Evolutionary conservation across 2,888 invertebrate species (phyloP), one percentile per base, ranked within the genome.

Genomic region (Phalera bucephala): DNA sequence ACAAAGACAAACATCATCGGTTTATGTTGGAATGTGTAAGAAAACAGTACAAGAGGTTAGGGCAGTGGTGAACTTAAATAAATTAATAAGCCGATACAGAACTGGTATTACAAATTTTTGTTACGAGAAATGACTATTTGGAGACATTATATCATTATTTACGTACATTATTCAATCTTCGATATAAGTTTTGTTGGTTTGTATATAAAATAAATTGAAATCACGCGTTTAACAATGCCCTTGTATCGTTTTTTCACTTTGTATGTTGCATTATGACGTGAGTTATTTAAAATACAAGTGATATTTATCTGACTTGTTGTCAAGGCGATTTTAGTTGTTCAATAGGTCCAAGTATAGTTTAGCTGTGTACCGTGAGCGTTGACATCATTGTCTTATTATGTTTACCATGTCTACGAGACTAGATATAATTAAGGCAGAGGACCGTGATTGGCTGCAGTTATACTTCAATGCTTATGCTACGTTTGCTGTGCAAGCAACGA

Each of bases 341-440:
- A 17, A 22, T 22, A 9, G 7, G 7, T 22, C 8, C 3, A 22
- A 22, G 9, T 22, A 15, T 28, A 15, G n/a, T 0, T 28, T 9
- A 9, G 12, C 20, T 33, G 39, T 39, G 36, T 39, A 27, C 11
- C 1, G 12, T 38, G 32, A 36, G 39, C 35, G 61, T 58, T 68
- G 69, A 65, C 56, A 65, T 68, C 63, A 68, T 53, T 45, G 32
- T 45, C 36, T 36, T 45, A 46, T 40, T 35, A 39, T 40, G 33
- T 33, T 30, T 33, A 31, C 27, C 33, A 33, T 22, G 25, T 33
- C 30, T 37, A 33, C 28, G 33, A 38, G 37, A 34, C 29, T 40
- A 28, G 33, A 38, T 38, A 36, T 48, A 39, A 37, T 36, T 33
- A 33, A 10, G 28, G 29, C 31, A 28, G 13, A 19, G 11, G 9